phyloP scores from a whole-genome alignment of 64 coral and sea anemone species.

The Actinia equina region DNA sequence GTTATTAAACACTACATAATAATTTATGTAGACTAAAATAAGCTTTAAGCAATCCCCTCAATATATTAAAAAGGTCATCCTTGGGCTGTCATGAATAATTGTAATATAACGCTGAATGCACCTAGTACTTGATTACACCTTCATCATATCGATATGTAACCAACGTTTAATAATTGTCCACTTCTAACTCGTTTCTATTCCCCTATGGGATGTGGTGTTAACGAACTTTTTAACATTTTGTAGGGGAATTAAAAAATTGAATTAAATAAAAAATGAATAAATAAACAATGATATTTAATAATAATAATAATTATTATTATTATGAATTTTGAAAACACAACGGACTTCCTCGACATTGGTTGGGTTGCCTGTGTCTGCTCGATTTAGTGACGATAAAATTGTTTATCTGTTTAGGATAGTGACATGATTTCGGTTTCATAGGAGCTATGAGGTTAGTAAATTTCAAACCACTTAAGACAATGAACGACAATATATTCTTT shows the following conservation, averaged over 20 bases:
- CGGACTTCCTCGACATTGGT: too few species aligned
- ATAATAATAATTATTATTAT: too few species aligned
- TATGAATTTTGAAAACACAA: too few species aligned
- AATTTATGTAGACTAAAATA: background rate
- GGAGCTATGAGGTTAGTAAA: background rate
- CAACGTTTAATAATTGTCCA: background rate
- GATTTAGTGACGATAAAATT: background rate
- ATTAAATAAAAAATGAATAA: too few species aligned
- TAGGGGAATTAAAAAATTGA: too few species aligned
- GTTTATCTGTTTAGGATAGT: background rate
- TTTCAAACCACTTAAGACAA: background rate
- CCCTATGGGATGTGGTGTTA: too few species aligned
- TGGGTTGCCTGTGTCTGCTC: background rate
- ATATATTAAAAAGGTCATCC: background rate
- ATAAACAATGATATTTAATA: too few species aligned
- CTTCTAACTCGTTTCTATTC: too few species aligned
- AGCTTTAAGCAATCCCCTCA: background rate
- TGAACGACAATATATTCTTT: background rate
- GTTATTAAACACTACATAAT: too few species aligned
- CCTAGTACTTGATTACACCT: background rate
- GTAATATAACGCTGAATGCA: background rate
- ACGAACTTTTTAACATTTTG: too few species aligned
- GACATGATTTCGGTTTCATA: background rate
- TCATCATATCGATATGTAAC: background rate
- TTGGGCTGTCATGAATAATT: background rate